Percentiles rank a stretch among this genome's conserved stretches.
These are phyloP conservation scores for Epizoanthus scotinus DNA, from an alignment of 92 coral and sea anemone species.

Conservation along the genomic window DNA sequence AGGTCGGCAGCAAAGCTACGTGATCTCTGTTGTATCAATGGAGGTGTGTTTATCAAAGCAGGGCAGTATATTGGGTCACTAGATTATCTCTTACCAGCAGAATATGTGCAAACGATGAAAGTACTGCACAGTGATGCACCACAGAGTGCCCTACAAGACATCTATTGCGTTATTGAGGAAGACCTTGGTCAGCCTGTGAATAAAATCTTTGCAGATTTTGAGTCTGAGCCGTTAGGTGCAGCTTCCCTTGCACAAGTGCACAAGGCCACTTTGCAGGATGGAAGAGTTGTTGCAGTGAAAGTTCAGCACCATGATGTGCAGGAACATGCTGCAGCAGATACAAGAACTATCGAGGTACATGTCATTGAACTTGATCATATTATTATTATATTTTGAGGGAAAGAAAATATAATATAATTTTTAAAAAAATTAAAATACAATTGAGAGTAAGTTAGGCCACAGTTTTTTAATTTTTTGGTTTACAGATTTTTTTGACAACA, in stretches of 20 bases:
- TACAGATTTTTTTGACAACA: too few relatives aligned
- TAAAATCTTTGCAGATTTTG: slow-evolving; percentile 77
- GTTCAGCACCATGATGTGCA: slow-evolving; percentile 95
- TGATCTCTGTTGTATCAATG: slow-evolving; percentile 85
- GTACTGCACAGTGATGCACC: slow-evolving; percentile 94
- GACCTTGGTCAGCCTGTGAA: slow-evolving; percentile 73
- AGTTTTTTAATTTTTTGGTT: too few relatives aligned
- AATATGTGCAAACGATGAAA: slow-evolving; percentile 92
- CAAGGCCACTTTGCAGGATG: slow-evolving; percentile 88
- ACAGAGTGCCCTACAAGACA: slow-evolving; percentile 70
- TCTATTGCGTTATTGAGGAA: slow-evolving; percentile 73
- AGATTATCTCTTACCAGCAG: slow-evolving; percentile 87
- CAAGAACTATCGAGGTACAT: slow-evolving; percentile 88
- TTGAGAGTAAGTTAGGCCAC: too few relatives aligned
- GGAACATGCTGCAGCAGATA: slow-evolving; percentile 92
- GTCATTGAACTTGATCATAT: not conserved
- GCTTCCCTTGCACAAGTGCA: slow-evolving; percentile 99
- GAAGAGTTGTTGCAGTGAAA: slow-evolving; percentile 88
- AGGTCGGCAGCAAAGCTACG: slow-evolving; percentile 84
- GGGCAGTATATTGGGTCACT: slow-evolving; percentile 94
- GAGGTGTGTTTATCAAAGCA: slow-evolving; percentile 93
- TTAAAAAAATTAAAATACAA: too few relatives aligned
- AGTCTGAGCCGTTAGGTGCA: slow-evolving; percentile 79
- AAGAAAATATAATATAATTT: too few relatives aligned
- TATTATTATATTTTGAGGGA: too few relatives aligned